Evolutionary conservation across 2,888 invertebrate genomes (phyloP).

Genomic region (Conus canariensis): DNA sequence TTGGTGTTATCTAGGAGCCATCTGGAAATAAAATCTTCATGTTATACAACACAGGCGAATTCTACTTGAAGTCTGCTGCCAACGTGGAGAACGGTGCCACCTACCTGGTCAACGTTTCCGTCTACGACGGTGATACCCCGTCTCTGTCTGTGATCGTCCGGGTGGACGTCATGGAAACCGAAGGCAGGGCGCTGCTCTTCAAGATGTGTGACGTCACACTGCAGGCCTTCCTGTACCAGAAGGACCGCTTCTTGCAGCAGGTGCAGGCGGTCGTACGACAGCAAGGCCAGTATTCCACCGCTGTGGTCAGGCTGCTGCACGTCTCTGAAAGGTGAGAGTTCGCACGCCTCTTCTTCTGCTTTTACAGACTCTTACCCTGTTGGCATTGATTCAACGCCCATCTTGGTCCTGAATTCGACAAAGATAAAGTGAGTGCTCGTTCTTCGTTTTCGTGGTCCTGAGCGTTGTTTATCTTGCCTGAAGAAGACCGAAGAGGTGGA

Average conservation of each 20-base stretch:
- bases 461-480: too few relatives aligned
- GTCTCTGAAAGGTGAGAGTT: too few relatives aligned
- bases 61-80: background rate
- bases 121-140: slow-evolving; percentile 64
- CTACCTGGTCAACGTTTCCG: slow-evolving; percentile 49
- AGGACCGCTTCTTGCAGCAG: slow-evolving; percentile 58
- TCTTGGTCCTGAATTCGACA: too few relatives aligned
- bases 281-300: slow-evolving; percentile 51
- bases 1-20: too few relatives aligned
- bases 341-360: too few relatives aligned
- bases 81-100: background rate
- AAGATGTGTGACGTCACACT: slow-evolving; percentile 42
- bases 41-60: background rate
- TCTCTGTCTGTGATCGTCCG: slow-evolving; percentile 57
- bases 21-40: too few relatives aligned
- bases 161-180: slow-evolving; percentile 66
- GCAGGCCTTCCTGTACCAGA: slow-evolving; percentile 50
- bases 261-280: slow-evolving; percentile 53
- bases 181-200: slow-evolving; percentile 6
- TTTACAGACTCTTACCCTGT: too few relatives aligned
- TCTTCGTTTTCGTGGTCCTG: too few relatives aligned
- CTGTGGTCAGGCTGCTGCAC: slow-evolving; percentile 55
- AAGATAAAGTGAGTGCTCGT: too few relatives aligned
- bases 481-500: too few relatives aligned
- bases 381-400: too few relatives aligned